Evolutionary conservation across 2,113 vertebrate genomes (phyloP).

Genomic region (Petromus typicus): DNA sequence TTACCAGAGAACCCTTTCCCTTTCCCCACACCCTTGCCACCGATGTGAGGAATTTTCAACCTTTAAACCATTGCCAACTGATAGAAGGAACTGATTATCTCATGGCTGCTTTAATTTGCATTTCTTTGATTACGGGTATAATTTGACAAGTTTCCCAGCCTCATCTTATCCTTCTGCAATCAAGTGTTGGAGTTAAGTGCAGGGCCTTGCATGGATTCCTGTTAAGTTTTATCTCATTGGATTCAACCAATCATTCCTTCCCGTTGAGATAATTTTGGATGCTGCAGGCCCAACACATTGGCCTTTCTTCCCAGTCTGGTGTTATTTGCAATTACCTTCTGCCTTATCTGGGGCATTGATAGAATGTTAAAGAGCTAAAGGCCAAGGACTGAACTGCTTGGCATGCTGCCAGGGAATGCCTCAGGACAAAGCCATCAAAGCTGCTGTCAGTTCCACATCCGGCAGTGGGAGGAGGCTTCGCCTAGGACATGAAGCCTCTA

Average conservation of each 20-base stretch:
- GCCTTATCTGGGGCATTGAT: slow-evolving; percentile 73
- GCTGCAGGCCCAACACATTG: slow-evolving; percentile 41
- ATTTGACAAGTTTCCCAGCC: slow-evolving; percentile 50
- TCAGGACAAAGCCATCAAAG: not conserved
- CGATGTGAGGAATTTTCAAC: not conserved
- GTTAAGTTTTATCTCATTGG: slow-evolving; percentile 77
- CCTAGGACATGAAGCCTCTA: not conserved
- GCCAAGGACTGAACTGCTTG: slow-evolving; percentile 68
- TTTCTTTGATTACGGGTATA: slow-evolving; percentile 61
- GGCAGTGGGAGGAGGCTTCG: not conserved
- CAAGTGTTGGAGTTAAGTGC: slow-evolving; percentile 25
- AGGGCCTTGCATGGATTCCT: slow-evolving; percentile 61
- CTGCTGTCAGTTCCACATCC: not conserved
- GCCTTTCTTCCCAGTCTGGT: slow-evolving; percentile 58
- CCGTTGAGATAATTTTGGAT: slow-evolving; percentile 79
- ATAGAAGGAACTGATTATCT: slow-evolving; percentile 63
- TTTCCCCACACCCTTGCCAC: not conserved
- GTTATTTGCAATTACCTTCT: slow-evolving; percentile 79
- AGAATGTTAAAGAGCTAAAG: slow-evolving; percentile 55
- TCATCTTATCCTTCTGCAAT: slow-evolving; percentile 68
- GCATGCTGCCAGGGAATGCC: not conserved
- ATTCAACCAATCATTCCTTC: slow-evolving; percentile 76
- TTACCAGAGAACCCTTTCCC: slow-evolving; percentile 29
- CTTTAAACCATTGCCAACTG: slow-evolving; percentile 60
- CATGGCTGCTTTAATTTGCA: slow-evolving; percentile 57